These are phyloP conservation scores for Paraescarpia echinospica DNA, from an alignment of 1,140 invertebrate genomes.

Conservation along the genomic window DNA sequence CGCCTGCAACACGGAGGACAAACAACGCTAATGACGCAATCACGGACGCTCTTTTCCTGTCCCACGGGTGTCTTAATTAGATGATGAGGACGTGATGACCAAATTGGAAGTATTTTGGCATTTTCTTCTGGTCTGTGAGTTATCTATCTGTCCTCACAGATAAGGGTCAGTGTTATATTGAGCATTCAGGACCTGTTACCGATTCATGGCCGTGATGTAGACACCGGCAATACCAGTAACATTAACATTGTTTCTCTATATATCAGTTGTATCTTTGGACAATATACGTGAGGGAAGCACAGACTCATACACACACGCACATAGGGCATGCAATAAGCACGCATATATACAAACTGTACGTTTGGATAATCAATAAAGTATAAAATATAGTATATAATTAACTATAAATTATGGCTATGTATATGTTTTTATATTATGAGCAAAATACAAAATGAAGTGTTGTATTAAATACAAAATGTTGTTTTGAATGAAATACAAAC, in stretches of 20 bases:
- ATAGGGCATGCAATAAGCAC: not conserved
- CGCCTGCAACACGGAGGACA: not conserved
- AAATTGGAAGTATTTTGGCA: not conserved
- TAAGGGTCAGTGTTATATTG: not conserved
- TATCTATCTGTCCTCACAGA: not conserved
- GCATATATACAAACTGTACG: not conserved
- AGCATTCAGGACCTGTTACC: not conserved
- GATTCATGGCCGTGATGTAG: not conserved
- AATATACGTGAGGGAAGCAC: not conserved
- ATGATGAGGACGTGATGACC: not conserved
- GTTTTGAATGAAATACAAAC: too few species aligned
- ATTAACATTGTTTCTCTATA: too few species aligned
- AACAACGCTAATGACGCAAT: not conserved
- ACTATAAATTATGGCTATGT: too few species aligned
- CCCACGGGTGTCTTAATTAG: not conserved
- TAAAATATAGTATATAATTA: too few species aligned
- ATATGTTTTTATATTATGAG: too few species aligned
- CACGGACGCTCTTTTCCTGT: not conserved
- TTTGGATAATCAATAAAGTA: not conserved
- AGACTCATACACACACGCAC: not conserved
- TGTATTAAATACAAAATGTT: too few species aligned
- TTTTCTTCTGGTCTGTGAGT: not conserved
- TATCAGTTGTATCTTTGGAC: too few species aligned
- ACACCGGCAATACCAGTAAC: not conserved
- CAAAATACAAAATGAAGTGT: too few species aligned